phyloP scores from a whole-genome alignment of 2,797 vertebrate genomes.

The Ptychadena robeensis region DNA sequence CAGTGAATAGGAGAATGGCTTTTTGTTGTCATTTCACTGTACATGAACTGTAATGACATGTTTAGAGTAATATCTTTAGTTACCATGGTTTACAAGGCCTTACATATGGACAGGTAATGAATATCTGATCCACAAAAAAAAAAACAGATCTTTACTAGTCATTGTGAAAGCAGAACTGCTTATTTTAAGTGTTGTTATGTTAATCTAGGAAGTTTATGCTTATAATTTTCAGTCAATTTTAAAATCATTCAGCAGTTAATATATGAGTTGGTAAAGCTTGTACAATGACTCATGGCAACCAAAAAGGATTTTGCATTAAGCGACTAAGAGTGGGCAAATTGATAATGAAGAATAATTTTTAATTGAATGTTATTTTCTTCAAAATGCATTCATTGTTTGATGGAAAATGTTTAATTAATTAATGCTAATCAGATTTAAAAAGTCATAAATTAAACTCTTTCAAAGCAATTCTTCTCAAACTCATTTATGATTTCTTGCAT shows the following conservation, averaged over 20 bases:
- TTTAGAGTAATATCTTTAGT: slow-evolving; percentile 14
- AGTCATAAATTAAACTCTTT: no score
- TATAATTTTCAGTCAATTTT: neutral
- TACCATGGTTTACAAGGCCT: slow-evolving; percentile 18
- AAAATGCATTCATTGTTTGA: neutral
- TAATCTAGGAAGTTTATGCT: neutral
- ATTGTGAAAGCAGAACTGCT: slow-evolving; percentile 12
- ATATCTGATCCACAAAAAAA: slow-evolving; percentile 1
- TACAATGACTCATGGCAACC: neutral
- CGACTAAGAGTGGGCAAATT: neutral
- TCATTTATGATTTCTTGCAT: no score
- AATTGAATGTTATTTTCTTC: neutral
- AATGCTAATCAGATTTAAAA: no score
- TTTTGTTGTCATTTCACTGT: slow-evolving; percentile 47
- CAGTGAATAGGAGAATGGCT: slow-evolving; percentile 46
- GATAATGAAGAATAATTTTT: neutral
- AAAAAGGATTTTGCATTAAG: neutral
- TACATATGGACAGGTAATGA: slow-evolving; percentile 30
- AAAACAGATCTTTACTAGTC: slow-evolving; percentile 6
- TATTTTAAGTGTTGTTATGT: slow-evolving; percentile 9
- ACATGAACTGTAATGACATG: slow-evolving; percentile 35
- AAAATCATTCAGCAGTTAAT: neutral
- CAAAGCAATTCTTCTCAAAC: no score
- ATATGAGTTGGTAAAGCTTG: neutral
- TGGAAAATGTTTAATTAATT: neutral